Evolutionary conservation across 2,888 invertebrate genomes (phyloP).

Genomic region (Mesorhabditis spiculigera): DNA sequence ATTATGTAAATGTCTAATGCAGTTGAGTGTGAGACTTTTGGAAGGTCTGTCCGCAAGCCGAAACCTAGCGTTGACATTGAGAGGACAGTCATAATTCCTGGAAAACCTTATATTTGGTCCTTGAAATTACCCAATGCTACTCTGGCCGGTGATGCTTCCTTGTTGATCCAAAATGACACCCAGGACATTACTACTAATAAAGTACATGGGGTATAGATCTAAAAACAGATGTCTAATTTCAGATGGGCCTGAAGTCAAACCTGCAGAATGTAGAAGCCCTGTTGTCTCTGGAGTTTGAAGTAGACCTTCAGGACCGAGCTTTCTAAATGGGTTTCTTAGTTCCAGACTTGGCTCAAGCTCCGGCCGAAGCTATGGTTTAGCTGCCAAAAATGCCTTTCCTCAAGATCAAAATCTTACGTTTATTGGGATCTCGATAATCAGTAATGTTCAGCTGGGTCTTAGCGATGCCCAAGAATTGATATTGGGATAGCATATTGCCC

Average conservation of each 20-base stretch:
- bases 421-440: constrained; percentile 31
- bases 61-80: constrained; percentile 79
- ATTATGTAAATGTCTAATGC: constrained; percentile 80
- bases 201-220: constrained; percentile 64
- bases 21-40: constrained; percentile 81
- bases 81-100: constrained; percentile 77
- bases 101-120: neutral
- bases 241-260: constrained; percentile 51
- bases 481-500: constrained; percentile 87
- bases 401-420: constrained; percentile 17
- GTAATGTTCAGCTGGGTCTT: constrained; percentile 44
- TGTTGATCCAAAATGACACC: constrained; percentile 70
- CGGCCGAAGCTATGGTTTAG: no score
- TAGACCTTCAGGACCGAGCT: constrained; percentile 67
- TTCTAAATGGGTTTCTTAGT: constrained; percentile 19
- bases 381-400: neutral
- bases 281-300: constrained; percentile 76
- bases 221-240: constrained; percentile 49
- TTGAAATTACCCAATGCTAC: constrained; percentile 71
- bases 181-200: constrained; percentile 64
- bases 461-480: constrained; percentile 72
- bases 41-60: constrained; percentile 74
- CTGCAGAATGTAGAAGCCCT: constrained; percentile 71
- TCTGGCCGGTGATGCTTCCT: constrained; percentile 77
- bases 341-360: neutral